Evolutionary conservation across 1,140 invertebrate genomes (phyloP), one percentile per base, ranked within the genome.

Genomic region (Eurosta solidaginis): DNA sequence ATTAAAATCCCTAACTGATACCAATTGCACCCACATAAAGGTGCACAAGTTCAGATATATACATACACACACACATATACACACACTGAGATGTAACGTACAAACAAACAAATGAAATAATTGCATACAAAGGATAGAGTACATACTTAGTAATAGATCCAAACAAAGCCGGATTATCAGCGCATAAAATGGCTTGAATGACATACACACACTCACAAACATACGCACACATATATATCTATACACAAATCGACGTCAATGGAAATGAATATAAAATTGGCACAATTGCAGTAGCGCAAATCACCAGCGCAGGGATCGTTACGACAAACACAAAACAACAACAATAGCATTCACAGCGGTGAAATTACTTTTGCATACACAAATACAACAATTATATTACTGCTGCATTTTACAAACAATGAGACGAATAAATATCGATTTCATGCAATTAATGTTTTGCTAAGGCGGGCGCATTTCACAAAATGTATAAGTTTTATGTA

Each of bases 391-490:
- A 59, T 29, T 17, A n/a, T n/a, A 59, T 17, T 29, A 3, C 1
- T 27, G 10, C 12, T 29, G 10, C 29, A 20, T 5, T 3, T 17
- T 1, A n/a, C 4, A 36, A 4, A 68, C 29, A 42, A 40, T 27
- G 22, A 20, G 14, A 22, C 36, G 1, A 1, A 42, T 12, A 68
- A 68, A 40, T 68, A 68, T 68, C 59, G 59, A 68, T 68, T 68
- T 68, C 59, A 42, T 42, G 59, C 59, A 68, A 68, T 68, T 68
- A 40, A 68, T 68, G 59, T 36, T 14, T n/a, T 6, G 45, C n/a
- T n/a, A n/a, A n/a, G n/a, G n/a, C n/a, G n/a, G 45, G 45, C 45
- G 45, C 45, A 47, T 47, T 47, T 36, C 54, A 59, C 29, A 25
- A 33, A 29, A 29, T 29, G 27, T n/a, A n/a, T n/a, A n/a, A n/a